Conservation (phyloP, 2,797 vertebrate genomes). For the Coregonus sp. region DNA sequence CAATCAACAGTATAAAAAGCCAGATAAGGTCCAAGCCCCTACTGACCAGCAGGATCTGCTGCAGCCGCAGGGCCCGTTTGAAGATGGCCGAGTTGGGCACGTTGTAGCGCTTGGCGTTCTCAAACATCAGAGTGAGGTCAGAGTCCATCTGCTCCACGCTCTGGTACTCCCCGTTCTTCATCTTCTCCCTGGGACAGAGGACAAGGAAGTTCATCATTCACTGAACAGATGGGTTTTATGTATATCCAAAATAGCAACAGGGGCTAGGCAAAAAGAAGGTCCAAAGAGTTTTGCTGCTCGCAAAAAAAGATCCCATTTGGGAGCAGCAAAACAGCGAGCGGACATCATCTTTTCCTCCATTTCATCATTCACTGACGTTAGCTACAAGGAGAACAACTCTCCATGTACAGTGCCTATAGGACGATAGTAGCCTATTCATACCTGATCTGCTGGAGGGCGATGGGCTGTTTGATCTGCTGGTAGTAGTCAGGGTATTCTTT, state of each 20-base stretch:
- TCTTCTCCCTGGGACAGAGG: slow-evolving; percentile 81
- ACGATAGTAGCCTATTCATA: slow-evolving; percentile 51
- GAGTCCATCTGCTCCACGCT: slow-evolving; percentile 90
- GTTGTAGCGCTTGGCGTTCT: slow-evolving; percentile 98
- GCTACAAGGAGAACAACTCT: too few species aligned
- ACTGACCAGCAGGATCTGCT: slow-evolving; percentile 93
- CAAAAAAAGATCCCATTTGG: too few species aligned
- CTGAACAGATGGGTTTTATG: not conserved
- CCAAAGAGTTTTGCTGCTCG: not conserved
- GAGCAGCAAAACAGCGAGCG: too few species aligned
- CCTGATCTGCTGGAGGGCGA: slow-evolving; percentile 93
- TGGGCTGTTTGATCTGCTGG: slow-evolving; percentile 94
- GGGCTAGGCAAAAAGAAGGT: not conserved
- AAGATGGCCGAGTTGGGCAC: slow-evolving; percentile 97
- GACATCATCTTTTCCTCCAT: too few species aligned
- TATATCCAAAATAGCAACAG: not conserved
- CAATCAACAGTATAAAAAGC: not conserved
- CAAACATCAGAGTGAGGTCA: slow-evolving; percentile 95
- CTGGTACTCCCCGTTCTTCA: slow-evolving; percentile 95
- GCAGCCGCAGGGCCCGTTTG: slow-evolving; percentile 92
- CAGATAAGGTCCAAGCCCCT: not conserved
- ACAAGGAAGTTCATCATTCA: not conserved
- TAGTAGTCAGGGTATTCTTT: slow-evolving; percentile 98
- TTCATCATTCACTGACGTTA: too few species aligned
- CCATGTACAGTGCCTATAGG: too few species aligned